phyloP scores from a whole-genome alignment of 1,140 invertebrate species.

The Drosophila parabipectinata region DNA sequence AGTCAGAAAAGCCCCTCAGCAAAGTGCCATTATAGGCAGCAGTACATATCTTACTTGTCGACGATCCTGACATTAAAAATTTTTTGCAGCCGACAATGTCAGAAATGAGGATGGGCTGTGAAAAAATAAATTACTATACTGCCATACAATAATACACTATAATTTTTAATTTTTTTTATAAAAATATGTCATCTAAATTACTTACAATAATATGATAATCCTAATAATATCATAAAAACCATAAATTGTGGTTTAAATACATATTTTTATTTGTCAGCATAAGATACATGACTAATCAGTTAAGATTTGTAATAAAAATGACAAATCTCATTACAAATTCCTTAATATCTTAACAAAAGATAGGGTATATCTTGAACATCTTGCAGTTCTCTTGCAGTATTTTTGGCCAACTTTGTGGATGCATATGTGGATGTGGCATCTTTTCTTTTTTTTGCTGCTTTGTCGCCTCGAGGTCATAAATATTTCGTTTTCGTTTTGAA shows the following conservation, averaged over 20 bases:
- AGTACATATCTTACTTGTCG: slow-evolving; percentile 57
- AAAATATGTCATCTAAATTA: too few relatives aligned
- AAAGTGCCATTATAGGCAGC: slow-evolving; percentile 18
- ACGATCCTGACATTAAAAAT: slow-evolving; percentile 73
- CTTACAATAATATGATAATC: too few relatives aligned
- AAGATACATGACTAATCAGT: too few relatives aligned
- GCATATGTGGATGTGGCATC: slow-evolving; percentile 5
- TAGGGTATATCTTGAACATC: slow-evolving; percentile 20
- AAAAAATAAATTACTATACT: neutral
- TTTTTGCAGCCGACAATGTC: slow-evolving; percentile 50
- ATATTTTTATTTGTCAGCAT: too few relatives aligned
- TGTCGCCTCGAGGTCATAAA: slow-evolving; percentile 72
- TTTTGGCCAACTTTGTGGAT: slow-evolving; percentile 13
- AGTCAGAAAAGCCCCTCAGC: slow-evolving; percentile 9
- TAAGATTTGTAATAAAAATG: slow-evolving; percentile 1
- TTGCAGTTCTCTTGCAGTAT: slow-evolving; percentile 37
- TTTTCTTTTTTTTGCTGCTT: slow-evolving; percentile 53
- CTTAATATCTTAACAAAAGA: neutral
- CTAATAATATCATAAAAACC: too few relatives aligned
- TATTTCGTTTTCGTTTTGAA: slow-evolving; percentile 67
- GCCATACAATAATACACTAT: too few relatives aligned
- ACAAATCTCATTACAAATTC: slow-evolving; percentile 7
- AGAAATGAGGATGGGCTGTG: slow-evolving; percentile 28
- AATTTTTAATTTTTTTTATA: too few relatives aligned
- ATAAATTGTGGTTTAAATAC: too few relatives aligned